Base-by-base conservation (phyloP, 2,113 vertebrate species). In the Oriolus oriolus region DNA sequence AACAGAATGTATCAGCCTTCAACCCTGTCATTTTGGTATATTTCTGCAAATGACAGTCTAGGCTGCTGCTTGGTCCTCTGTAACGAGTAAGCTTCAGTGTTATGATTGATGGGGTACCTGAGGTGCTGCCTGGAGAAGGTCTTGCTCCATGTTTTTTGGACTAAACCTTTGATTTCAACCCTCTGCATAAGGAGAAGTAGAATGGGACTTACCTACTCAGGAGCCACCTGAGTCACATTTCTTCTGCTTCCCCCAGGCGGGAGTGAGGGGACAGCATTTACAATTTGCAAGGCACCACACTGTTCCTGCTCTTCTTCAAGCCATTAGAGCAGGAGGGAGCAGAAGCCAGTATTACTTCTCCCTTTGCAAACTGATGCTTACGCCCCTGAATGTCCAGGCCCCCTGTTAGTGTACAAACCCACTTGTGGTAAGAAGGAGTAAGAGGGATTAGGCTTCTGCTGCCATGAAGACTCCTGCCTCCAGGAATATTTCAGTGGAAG, bases 301-400 rank as follows among this genome's bases (percentile, higher is more conserved):
- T 27, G 22, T 56, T 53, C 19, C 53, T 68, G 27, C 12, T 53
- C 31, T 83, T 85, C 87, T 41, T 63, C 30, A 33, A 64, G 7
- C 9, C 66, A 2, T 30, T 23, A 68, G 22, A 75, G 39, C 28
- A 64, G 26, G 8, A 86, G 18, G 1, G 2, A 23, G 11, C 27
- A 53, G 26, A 84, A 61, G 24, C 9, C 3, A 1, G 3, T 53
- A 24, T 50, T 70, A 30, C 6, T 19, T 71, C 9, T 84, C 11
- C 17, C 16, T 74, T 41, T 82, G 27, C 42, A 44, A 83, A 42
- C 28, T 69, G 39, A 16, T 66, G 11, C 37, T 75, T 82, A 37
- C 4, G 1, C 6, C 3, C 0, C 37, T 41, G 26, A 2, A 1
- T 31, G 18, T 37, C 30, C 4, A 30, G 27, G 27, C 7, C 19